Base-by-base conservation (phyloP, 2,888 invertebrate species). In the Andrena fulva region DNA sequence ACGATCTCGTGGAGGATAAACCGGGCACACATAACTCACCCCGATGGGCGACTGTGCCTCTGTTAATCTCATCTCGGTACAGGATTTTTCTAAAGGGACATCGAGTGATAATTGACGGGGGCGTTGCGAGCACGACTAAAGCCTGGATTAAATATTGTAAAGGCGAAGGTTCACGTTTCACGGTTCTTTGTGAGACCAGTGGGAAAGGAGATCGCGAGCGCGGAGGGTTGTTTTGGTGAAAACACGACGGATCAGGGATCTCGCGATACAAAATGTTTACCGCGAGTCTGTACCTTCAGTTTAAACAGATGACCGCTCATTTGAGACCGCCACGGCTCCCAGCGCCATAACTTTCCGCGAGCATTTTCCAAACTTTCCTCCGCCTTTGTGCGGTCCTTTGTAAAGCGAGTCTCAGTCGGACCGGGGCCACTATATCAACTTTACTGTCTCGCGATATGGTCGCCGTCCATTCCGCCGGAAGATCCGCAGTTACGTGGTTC, bases 371-470 rank as follows among this genome's bases (percentile, higher is more conserved):
- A 81, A 81, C 68, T 75, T 80, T 80, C 54, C 33, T 67, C 48
- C 66, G 66, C 31, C 66, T 24, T 54, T 60, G 66, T 54, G 68
- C 54, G 74, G 59, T 59, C 56, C 64, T 74, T 74, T 60, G 74
- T 69, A 60, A 75, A 35, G 35, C 63, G 54, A 67, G 60, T 6
- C 78, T 52, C 64, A 31, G 48, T 77, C 66, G 54, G 24, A 70
- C n/a, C 35, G 24, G 31, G 31, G 24, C 73, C 80, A 70, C 66
- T 86, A 80, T 77, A 84, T 87, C 82, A 84, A 86, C 68, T 84
- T 87, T 82, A 77, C 64, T 35, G 84, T 78, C 76, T 69, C 29
- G 64, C 82, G 66, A 72, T 86, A 84, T 69, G 75, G 52, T 60
- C 29, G 48, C 70, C 84, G 72, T 83, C 76, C 64, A 74, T 77